A percentile compares a stretch with the other conserved stretches of the same genome.
Conservation (phyloP, 2,797 vertebrate species). For the Loriculus beryllinus region DNA sequence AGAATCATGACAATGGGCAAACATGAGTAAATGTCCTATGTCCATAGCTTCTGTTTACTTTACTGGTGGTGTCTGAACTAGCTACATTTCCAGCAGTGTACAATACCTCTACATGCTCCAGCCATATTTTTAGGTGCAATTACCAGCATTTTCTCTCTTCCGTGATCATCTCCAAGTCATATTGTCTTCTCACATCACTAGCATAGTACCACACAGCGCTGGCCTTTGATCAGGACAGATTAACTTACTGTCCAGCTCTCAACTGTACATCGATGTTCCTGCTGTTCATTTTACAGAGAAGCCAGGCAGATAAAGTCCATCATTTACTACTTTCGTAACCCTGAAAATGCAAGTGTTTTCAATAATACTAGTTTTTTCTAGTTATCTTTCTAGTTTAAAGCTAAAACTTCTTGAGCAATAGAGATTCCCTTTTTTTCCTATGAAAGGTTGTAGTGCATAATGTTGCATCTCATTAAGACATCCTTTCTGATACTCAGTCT, state of each 20-base stretch:
- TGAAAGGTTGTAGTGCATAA: background rate
- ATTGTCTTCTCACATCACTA: rapidly evolving
- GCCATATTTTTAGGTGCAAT: background rate
- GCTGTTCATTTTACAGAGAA: background rate
- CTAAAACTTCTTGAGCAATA: background rate
- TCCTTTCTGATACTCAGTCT: background rate
- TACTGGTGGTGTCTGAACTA: background rate
- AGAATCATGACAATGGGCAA: background rate
- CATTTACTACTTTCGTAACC: background rate
- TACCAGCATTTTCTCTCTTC: background rate
- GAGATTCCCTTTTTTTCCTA: background rate
- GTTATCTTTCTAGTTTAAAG: background rate
- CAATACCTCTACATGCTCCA: background rate
- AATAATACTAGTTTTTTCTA: background rate
- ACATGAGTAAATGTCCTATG: background rate
- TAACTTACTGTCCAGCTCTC: background rate
- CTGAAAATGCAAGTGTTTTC: background rate
- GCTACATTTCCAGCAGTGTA: background rate
- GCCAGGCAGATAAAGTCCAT: background rate
- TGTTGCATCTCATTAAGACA: background rate
- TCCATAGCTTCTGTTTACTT: background rate
- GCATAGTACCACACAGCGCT: background rate
- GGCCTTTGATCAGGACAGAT: background rate
- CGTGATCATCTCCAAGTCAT: background rate
- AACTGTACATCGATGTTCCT: background rate